Evolutionary conservation across 2,797 vertebrate genomes (phyloP).

Genomic region (Yasuhikotakia modesta): DNA sequence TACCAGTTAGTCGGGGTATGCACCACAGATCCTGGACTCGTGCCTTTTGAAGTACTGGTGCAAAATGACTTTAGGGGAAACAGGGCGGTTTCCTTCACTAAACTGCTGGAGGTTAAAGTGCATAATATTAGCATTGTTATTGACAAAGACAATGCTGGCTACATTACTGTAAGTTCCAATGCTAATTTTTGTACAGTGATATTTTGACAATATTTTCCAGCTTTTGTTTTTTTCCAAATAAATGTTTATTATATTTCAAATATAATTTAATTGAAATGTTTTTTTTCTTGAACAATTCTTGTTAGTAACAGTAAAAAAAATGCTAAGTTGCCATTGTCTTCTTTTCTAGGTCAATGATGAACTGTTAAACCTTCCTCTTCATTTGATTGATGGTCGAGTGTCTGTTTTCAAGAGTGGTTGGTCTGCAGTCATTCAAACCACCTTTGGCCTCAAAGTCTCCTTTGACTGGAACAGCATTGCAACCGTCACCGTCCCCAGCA

Average conservation of each 20-base stretch:
- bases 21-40: slow-evolving; percentile 61
- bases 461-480: slow-evolving; percentile 71
- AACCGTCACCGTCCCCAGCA: slow-evolving; percentile 66
- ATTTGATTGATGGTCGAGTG: slow-evolving; percentile 59
- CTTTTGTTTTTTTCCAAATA: not conserved
- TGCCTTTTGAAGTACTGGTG: slow-evolving; percentile 71
- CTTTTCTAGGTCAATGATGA: slow-evolving; percentile 75
- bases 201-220: not conserved
- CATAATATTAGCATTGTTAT: slow-evolving; percentile 68
- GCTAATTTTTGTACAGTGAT: not conserved
- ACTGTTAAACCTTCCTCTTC: slow-evolving; percentile 76
- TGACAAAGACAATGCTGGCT: slow-evolving; percentile 64
- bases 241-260: not conserved
- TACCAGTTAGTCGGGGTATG: slow-evolving; percentile 74
- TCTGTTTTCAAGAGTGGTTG: slow-evolving; percentile 64
- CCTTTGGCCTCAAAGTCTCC: slow-evolving; percentile 69
- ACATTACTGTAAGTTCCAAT: slow-evolving; percentile 67
- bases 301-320: not conserved
- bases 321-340: not conserved
- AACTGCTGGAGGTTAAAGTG: slow-evolving; percentile 70
- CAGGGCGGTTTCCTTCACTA: slow-evolving; percentile 69
- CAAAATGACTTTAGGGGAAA: slow-evolving; percentile 73
- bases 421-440: slow-evolving; percentile 67
- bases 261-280: too few species aligned
- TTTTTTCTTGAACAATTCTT: not conserved